phyloP scores from a whole-genome alignment of 2,888 invertebrate genomes.

The Mechanitis mazaeus region DNA sequence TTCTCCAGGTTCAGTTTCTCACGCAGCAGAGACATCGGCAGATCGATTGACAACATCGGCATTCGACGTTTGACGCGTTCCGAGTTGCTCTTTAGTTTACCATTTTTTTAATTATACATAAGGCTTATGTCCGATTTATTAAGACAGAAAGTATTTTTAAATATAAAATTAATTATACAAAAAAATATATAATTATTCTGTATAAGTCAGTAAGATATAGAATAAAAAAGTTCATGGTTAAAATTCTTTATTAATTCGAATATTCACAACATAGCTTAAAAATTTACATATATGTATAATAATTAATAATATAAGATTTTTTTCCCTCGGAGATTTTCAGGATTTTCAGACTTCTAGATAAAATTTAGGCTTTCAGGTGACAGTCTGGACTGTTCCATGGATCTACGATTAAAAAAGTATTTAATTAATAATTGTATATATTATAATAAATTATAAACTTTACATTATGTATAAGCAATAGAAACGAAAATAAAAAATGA shows the following conservation, averaged over 20 bases:
- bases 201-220: not conserved
- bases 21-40: constrained; percentile 89
- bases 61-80: constrained; percentile 76
- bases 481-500: too few relatives aligned
- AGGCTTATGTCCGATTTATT: too few relatives aligned
- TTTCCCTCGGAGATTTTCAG: constrained; percentile 6
- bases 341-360: constrained; percentile 17
- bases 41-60: constrained; percentile 88
- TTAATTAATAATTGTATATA: constrained; percentile 5
- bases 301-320: too few relatives aligned
- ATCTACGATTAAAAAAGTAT: constrained; percentile 34
- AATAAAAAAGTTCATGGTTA: not conserved
- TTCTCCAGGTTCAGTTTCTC: constrained; percentile 87
- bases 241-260: not conserved
- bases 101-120: not conserved
- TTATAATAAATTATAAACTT: too few relatives aligned
- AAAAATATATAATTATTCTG: too few relatives aligned
- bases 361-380: constrained; percentile 30
- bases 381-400: constrained; percentile 35
- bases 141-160: too few relatives aligned
- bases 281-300: not conserved
- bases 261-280: constrained; percentile 8
- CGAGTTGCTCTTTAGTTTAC: constrained; percentile 48
- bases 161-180: too few relatives aligned
- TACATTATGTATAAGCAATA: too few relatives aligned